Conservation (phyloP, 2,797 vertebrate genomes). For the Halcyon chelicuti region DNA sequence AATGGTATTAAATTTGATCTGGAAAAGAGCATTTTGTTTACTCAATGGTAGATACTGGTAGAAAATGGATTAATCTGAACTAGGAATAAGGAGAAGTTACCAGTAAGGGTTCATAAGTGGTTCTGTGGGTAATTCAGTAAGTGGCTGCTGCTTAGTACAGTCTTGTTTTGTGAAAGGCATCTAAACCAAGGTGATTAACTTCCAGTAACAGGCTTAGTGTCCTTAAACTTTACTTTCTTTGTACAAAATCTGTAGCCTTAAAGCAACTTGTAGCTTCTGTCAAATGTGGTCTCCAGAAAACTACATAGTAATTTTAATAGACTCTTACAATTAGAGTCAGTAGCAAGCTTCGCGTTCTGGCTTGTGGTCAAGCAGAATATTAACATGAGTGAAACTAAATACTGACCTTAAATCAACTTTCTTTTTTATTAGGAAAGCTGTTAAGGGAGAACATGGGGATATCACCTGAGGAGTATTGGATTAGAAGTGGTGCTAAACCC, state of each 20-base stretch:
- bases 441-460: slow-evolving; percentile 50
- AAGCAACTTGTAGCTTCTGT: neutral
- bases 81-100: neutral
- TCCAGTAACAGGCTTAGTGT: neutral
- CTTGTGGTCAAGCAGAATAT: neutral
- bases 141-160: neutral
- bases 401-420: neutral
- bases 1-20: neutral
- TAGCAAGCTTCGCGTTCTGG: neutral
- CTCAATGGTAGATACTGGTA: neutral
- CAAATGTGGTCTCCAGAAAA: neutral
- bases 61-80: neutral
- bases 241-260: neutral
- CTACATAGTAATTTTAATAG: neutral
- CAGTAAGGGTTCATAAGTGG: neutral
- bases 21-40: neutral
- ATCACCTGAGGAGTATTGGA: slow-evolving; percentile 74
- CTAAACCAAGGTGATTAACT: neutral
- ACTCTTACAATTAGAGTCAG: neutral
- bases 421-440: slow-evolving; percentile 59
- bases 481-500: slow-evolving; percentile 77
- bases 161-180: neutral
- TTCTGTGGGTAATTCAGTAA: neutral
- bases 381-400: neutral
- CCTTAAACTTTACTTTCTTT: neutral